Conservation (phyloP, 2,113 vertebrate species). For the Bos indicus region DNA sequence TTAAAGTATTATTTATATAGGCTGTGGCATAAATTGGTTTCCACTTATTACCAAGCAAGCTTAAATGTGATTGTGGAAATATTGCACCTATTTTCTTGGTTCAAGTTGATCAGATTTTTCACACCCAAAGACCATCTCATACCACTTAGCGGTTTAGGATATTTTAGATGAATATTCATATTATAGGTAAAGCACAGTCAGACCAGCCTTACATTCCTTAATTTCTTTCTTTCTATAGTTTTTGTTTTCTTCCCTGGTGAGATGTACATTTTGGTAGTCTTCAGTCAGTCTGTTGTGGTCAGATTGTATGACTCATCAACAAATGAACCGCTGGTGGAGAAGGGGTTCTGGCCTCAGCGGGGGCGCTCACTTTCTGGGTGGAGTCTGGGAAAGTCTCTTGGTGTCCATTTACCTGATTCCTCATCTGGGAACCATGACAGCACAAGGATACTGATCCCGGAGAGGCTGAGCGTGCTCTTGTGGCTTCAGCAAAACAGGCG, state of each 20-base stretch:
- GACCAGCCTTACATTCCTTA: neutral
- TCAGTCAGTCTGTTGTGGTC: neutral
- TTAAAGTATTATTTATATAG: conserved; percentile 11
- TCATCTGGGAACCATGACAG: neutral
- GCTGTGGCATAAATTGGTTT: conserved; percentile 21
- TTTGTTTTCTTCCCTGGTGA: neutral
- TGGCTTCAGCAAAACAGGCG: neutral
- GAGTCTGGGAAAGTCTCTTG: conserved; percentile 5
- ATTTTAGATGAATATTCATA: neutral
- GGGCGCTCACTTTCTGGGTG: neutral
- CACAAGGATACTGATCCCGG: neutral
- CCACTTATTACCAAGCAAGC: neutral
- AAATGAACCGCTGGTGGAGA: neutral
- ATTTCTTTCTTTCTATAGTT: neutral
- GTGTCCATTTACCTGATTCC: neutral
- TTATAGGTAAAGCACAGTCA: neutral
- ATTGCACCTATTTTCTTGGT: neutral
- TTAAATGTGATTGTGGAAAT: neutral
- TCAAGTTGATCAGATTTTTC: conserved; percentile 26
- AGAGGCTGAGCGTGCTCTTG: neutral
- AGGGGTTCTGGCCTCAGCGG: neutral
- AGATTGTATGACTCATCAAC: neutral
- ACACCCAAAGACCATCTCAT: neutral
- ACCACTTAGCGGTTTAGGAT: neutral
- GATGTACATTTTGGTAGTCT: neutral